Conservation (phyloP, 2,888 invertebrate genomes). For the Coleophora flavipennella region DNA sequence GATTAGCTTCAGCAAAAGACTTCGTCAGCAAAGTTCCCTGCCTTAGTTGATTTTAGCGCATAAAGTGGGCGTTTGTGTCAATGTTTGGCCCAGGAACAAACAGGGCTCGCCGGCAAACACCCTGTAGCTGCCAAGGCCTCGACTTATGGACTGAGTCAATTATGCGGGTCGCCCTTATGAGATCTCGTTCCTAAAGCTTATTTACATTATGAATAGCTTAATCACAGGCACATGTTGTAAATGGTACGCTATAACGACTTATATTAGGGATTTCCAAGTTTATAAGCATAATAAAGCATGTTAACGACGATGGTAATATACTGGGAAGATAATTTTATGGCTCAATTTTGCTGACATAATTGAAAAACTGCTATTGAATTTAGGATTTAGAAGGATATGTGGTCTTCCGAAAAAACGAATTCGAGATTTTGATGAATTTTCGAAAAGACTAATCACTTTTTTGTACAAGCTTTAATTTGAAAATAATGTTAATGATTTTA, state of each 20-base stretch:
- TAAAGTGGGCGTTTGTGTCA: constrained; percentile 40
- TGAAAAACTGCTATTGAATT: too few species aligned
- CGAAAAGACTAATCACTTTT: too few species aligned
- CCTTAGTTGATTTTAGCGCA: constrained; percentile 9
- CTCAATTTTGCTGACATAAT: too few species aligned
- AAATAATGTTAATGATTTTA: too few species aligned
- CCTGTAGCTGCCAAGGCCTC: constrained; percentile 21
- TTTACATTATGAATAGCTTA: constrained; percentile 6
- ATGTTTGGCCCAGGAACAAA: constrained; percentile 43
- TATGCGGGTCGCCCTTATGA: constrained; percentile 16
- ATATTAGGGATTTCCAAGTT: background rate
- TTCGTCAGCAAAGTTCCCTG: background rate
- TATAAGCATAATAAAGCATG: background rate
- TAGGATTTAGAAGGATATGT: too few species aligned
- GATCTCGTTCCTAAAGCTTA: constrained; percentile 5
- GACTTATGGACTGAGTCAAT: constrained; percentile 38
- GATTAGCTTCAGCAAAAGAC: background rate
- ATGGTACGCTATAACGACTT: background rate
- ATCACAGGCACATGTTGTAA: background rate
- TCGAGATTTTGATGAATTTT: too few species aligned
- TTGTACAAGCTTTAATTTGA: too few species aligned
- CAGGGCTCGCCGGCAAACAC: constrained; percentile 37
- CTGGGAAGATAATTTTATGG: too few species aligned
- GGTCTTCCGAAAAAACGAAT: too few species aligned
- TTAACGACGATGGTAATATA: too few species aligned